Conservation (phyloP, 1,140 invertebrate genomes). For the Diabrotica undecimpunctata region DNA sequence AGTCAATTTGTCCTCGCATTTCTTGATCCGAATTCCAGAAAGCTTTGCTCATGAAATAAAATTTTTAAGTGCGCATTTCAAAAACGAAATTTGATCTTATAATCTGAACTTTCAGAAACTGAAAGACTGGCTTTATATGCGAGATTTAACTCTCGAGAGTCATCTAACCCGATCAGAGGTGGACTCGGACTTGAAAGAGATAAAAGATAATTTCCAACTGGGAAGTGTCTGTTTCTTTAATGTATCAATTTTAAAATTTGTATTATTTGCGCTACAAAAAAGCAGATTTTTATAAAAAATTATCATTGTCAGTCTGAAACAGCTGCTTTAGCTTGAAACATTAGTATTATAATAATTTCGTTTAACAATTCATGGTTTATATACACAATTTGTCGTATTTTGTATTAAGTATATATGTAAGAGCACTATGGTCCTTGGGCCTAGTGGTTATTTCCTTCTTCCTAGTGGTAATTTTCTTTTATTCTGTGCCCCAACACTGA, state of each 20-base stretch:
- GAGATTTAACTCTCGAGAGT: neutral
- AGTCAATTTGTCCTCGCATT: neutral
- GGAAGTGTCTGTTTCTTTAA: neutral
- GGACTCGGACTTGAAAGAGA: neutral
- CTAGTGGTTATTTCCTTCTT: no score
- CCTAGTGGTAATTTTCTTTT: no score
- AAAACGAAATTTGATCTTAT: slow-evolving; percentile 3
- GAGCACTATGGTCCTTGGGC: no score
- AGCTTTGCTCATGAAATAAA: neutral
- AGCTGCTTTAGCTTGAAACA: no score
- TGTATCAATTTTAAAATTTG: neutral
- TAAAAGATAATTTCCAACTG: neutral
- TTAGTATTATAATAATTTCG: no score
- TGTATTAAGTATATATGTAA: no score
- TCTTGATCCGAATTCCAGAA: neutral
- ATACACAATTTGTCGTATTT: no score
- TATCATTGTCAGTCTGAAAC: no score
- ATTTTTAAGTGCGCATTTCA: neutral
- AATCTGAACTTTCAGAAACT: neutral
- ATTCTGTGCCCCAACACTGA: no score
- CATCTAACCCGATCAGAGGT: neutral
- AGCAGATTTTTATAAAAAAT: no score
- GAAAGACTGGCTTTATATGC: neutral
- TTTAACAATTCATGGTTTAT: no score
- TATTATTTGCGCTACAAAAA: no score